Base-by-base conservation (phyloP, 2,888 invertebrate genomes). In the Tethea ocularis region DNA sequence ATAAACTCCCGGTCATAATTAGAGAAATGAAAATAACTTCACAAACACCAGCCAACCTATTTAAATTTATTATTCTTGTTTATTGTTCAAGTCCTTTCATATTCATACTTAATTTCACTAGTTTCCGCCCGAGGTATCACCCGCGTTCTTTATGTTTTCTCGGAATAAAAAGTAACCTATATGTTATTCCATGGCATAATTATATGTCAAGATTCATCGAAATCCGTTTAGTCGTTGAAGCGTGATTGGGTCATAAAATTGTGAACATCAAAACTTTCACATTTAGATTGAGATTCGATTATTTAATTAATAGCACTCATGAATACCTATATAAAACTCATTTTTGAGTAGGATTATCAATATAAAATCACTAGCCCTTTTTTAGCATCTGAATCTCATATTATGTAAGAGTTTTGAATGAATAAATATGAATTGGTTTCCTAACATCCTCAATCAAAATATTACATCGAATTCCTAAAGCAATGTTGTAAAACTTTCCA, bases 1-100 rank as follows among this genome's bases (percentile, higher is more conserved):
- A 70, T 70, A 75, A 61, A 66, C 68, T 68, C 67, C 61, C 59
- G 56, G 29, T 53, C 56, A 61, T 67, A 68, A 75, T 74, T 69
- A 67, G 62, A 57, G 61, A 33, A 59, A 61, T 53, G 51, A 54
- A 61, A 63, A 71, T 69, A 75, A 73, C 68, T 65, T 70, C 57
- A 69, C 68, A 64, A 72, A 64, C 61, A 33, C 52, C 62, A 52
- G 61, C 53, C 62, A 52, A 60, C 53, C 56, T 20, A 58, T 61
- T 64, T 38, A 61, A 41, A 17, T 23, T 46, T 24, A 22, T 26
- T 36, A 15, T 51, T 52, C 26, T 20, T 36, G 57, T 52, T 52
- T 15, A 24, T 52, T 52, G 52, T 52, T 26, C 52, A 23, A 52
- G 24, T 52, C n/a, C n/a, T 52, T n/a, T 52, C 52, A 46, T 41